A percentile compares a stretch with the other conserved stretches of the same genome.
Conservation (phyloP, 2,888 invertebrate species). For the Argyresthia goedartella region DNA sequence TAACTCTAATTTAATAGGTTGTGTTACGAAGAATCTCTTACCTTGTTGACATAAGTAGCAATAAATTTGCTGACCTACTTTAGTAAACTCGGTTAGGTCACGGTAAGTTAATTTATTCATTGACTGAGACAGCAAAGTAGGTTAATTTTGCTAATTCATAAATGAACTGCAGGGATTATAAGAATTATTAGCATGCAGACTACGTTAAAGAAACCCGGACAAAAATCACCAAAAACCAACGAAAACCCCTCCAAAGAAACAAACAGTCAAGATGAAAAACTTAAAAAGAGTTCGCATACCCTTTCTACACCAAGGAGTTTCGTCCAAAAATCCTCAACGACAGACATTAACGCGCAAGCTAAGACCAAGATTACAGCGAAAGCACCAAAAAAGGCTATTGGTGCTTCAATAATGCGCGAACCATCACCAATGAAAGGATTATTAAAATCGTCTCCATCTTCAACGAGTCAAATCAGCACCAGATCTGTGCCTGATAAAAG, state of each 20-base stretch:
- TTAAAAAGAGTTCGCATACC: slow-evolving; percentile 26
- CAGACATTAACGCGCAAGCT: slow-evolving; percentile 46
- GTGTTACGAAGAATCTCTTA: too few relatives aligned
- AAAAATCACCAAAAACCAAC: slow-evolving; percentile 13
- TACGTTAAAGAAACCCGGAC: slow-evolving; percentile 17
- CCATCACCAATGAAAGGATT: slow-evolving; percentile 41
- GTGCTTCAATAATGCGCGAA: slow-evolving; percentile 18
- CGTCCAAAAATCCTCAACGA: slow-evolving; percentile 32
- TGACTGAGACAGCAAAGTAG: neutral
- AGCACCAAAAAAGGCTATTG: slow-evolving; percentile 33
- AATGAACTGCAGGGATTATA: too few relatives aligned
- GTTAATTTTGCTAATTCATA: too few relatives aligned
- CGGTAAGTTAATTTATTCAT: slow-evolving; percentile 20
- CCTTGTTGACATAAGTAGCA: too few relatives aligned
- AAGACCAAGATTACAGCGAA: slow-evolving; percentile 23
- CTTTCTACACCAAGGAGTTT: slow-evolving; percentile 37
- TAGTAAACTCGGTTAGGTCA: slow-evolving; percentile 21
- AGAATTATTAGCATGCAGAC: too few relatives aligned
- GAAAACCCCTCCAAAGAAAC: slow-evolving; percentile 14
- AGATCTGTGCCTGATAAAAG: slow-evolving; percentile 3
- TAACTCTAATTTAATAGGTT: too few relatives aligned
- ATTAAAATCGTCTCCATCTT: slow-evolving; percentile 40
- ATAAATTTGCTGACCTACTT: slow-evolving; percentile 11
- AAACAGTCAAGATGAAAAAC: slow-evolving; percentile 32
- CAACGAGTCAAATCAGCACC: slow-evolving; percentile 23